These are phyloP conservation scores for Cistogaster globosa DNA, from an alignment of 2,888 invertebrate genomes.

Conservation along the genomic window DNA sequence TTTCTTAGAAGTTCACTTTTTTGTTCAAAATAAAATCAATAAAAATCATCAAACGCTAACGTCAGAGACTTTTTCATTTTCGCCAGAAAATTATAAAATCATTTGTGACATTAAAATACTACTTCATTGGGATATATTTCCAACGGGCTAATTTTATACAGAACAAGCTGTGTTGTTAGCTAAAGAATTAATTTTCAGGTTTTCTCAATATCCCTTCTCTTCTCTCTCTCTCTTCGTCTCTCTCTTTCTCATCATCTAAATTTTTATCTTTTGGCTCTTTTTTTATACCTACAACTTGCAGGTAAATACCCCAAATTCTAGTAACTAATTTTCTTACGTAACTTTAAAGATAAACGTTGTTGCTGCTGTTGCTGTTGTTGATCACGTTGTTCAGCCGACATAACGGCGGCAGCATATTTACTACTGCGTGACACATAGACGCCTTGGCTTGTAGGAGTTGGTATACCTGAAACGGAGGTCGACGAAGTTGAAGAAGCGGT, in stretches of 20 bases:
- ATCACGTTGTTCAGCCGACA: constrained; percentile 73
- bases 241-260: background rate
- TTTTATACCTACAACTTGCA: constrained; percentile 58
- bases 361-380: constrained; percentile 74
- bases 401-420: constrained; percentile 69
- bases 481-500: constrained; percentile 78
- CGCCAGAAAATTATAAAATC: too few relatives aligned
- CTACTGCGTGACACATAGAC: constrained; percentile 73
- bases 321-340: constrained; percentile 83
- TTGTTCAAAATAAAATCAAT: too few relatives aligned
- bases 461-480: constrained; percentile 78
- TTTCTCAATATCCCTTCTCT: background rate
- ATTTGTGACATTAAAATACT: too few relatives aligned
- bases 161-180: background rate
- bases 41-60: too few relatives aligned
- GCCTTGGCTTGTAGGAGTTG: constrained; percentile 77
- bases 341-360: constrained; percentile 78
- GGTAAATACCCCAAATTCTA: constrained; percentile 72
- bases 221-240: constrained; percentile 4
- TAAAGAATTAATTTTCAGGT: background rate
- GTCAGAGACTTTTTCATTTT: too few relatives aligned
- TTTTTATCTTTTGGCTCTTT: constrained; percentile 45
- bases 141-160: background rate
- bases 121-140: too few relatives aligned
- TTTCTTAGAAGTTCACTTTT: too few relatives aligned